Base-by-base conservation (phyloP, 2,113 vertebrate species). In the Siphamia tubifer region DNA sequence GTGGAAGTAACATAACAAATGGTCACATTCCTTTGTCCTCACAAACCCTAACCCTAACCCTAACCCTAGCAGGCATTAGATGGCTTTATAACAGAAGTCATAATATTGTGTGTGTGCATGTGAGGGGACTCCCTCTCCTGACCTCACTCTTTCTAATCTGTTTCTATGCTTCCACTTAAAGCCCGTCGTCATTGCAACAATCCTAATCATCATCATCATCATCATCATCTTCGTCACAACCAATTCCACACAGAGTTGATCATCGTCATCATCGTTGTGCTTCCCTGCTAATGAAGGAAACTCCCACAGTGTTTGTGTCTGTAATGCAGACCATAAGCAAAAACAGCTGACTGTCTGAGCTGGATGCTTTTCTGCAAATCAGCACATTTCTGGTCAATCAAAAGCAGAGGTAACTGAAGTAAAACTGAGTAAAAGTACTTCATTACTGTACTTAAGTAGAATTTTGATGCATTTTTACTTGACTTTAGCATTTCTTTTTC, bases 111-210 rank as follows among this genome's bases (percentile, higher is more conserved):
- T 23, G 28, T 20, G 34, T 20, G 38, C 49, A 5, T 51, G 23
- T 28, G 43, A 30, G 71, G 82, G 83, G 68, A 82, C 70, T 87
- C 85, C 85, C 82, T 79, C 66, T 65, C 34, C 16, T 9, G 44
- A 28, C 9, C 49, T 85, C 83, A 90, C 44, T 49, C 60, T 32
- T 45, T 21, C 55, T 89, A 88, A 89, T 79, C 86, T 63, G 25
- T 74, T 74, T 73, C 42, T 61, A 44, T 36, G 64, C 61, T 39
- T 78, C 31, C 70, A 66, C 55, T n/a, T n/a, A 70, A 68, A 60
- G 16, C 17, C 55, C 30, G 66, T 40, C 82, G 72, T 89, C 89
- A 90, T 79, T 55, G 25, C 16, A 48, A 56, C 66, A 76, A 85
- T 87, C 80, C 65, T 81, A 81, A 84, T 82, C 71, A 25, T 60